phyloP scores from a whole-genome alignment of 1,140 invertebrate species.

The Hycleus cichorii region DNA sequence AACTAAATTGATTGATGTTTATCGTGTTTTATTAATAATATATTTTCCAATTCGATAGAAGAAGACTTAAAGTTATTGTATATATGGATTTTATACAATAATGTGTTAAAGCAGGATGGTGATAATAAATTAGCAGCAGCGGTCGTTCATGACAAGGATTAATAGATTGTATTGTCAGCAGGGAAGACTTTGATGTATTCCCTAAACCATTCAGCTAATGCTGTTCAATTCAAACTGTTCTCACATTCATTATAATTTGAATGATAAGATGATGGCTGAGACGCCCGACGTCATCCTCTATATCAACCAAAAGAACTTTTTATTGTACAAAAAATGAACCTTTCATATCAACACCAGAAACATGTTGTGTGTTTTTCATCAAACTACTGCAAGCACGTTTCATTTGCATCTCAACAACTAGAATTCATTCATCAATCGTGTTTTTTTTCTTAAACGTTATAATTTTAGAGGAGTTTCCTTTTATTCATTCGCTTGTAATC shows the following conservation, averaged over 20 bases:
- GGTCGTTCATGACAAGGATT: slow-evolving; percentile 37
- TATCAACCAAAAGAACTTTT: too few relatives aligned
- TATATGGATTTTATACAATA: not conserved
- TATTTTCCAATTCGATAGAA: slow-evolving; percentile 25
- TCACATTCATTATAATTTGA: slow-evolving; percentile 36
- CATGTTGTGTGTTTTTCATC: too few relatives aligned
- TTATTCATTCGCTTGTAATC: too few relatives aligned
- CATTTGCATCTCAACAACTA: too few relatives aligned
- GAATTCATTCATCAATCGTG: too few relatives aligned
- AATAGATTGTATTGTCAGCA: slow-evolving; percentile 40
- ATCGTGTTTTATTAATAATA: slow-evolving; percentile 27
- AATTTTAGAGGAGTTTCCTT: too few relatives aligned
- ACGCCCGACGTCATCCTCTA: too few relatives aligned
- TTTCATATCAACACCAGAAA: too few relatives aligned
- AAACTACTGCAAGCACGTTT: too few relatives aligned
- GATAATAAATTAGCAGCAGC: slow-evolving; percentile 38
- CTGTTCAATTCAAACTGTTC: slow-evolving; percentile 34
- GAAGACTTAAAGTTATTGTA: slow-evolving; percentile 1
- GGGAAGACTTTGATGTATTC: slow-evolving; percentile 39
- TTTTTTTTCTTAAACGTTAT: too few relatives aligned
- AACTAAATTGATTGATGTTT: slow-evolving; percentile 32
- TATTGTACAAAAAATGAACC: too few relatives aligned
- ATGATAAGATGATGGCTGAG: too few relatives aligned
- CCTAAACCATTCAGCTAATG: slow-evolving; percentile 29
- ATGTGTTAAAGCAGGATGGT: slow-evolving; percentile 12